Evolutionary conservation across 1,140 invertebrate genomes (phyloP).

Genomic region (Drosophila prosaltans): DNA sequence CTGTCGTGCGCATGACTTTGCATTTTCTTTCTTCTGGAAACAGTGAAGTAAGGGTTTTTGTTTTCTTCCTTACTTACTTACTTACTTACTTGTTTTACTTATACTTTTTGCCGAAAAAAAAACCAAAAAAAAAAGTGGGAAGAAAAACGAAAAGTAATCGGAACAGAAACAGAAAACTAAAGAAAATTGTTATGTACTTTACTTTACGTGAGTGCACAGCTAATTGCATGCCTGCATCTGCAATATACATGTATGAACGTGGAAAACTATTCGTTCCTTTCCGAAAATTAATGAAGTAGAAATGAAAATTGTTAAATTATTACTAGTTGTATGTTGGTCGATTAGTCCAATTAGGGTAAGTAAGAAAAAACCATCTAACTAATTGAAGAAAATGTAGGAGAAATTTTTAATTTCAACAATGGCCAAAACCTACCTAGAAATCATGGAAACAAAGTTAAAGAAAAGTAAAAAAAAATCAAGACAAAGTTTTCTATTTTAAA

Average conservation of each 20-base stretch:
- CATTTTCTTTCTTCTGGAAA: slow-evolving; percentile 47
- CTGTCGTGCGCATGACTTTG: slow-evolving; percentile 74
- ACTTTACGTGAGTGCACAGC: slow-evolving; percentile 46
- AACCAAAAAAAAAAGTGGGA: neutral
- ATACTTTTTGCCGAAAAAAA: slow-evolving; percentile 8
- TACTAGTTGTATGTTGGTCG: neutral
- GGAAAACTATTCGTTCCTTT: neutral
- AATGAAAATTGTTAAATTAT: slow-evolving; percentile 11
- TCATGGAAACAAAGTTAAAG: too few relatives aligned
- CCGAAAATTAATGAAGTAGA: slow-evolving; percentile 12
- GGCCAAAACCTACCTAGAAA: too few relatives aligned
- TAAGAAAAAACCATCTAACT: neutral
- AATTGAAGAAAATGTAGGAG: neutral
- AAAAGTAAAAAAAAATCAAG: too few relatives aligned
- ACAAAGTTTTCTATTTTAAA: too few relatives aligned
- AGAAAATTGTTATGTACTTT: slow-evolving; percentile 33
- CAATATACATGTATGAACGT: slow-evolving; percentile 17
- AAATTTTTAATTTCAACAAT: too few relatives aligned
- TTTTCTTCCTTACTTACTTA: neutral
- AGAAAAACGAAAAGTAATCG: too few relatives aligned
- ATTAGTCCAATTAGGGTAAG: neutral
- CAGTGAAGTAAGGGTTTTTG: slow-evolving; percentile 18
- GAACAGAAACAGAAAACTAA: slow-evolving; percentile 25
- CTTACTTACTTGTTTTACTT: neutral
- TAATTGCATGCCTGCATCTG: slow-evolving; percentile 47